A percentile compares a stretch with the other conserved stretches of the same genome.
Conservation (phyloP, 2,113 vertebrate species). For the Sapajus apella region DNA sequence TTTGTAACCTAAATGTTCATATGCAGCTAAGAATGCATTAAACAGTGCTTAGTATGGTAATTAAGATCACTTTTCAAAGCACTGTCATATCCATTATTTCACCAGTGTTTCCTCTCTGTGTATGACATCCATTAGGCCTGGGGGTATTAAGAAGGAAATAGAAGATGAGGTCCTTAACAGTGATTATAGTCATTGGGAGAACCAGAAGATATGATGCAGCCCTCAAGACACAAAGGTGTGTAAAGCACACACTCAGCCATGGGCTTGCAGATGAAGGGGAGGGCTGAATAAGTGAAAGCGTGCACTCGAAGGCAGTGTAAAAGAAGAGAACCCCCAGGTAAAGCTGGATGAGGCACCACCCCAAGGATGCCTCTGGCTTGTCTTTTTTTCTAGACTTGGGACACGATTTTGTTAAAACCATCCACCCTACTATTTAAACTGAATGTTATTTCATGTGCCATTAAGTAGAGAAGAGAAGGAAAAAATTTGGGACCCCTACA, state of each 20-base stretch:
- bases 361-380: background rate
- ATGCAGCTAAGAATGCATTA: background rate
- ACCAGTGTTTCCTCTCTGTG: background rate
- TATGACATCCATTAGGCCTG: background rate
- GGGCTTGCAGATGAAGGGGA: background rate
- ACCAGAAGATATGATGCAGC: background rate
- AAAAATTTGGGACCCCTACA: background rate
- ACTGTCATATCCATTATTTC: background rate
- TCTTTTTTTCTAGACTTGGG: background rate
- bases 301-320: rapidly evolving
- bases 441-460: background rate
- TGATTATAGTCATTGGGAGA: background rate
- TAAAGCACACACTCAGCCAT: background rate
- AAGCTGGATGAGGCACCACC: background rate
- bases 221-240: background rate
- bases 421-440: background rate
- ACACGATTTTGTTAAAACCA: background rate
- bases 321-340: background rate
- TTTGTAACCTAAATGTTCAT: background rate
- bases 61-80: background rate
- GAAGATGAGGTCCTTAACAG: background rate
- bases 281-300: background rate
- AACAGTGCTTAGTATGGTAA: background rate
- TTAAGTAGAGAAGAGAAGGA: background rate
- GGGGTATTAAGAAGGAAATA: background rate